A percentile compares a stretch with the other conserved stretches of the same genome.
phyloP scores from a whole-genome alignment of 2,113 vertebrate species.

The Asarcornis scutulata region DNA sequence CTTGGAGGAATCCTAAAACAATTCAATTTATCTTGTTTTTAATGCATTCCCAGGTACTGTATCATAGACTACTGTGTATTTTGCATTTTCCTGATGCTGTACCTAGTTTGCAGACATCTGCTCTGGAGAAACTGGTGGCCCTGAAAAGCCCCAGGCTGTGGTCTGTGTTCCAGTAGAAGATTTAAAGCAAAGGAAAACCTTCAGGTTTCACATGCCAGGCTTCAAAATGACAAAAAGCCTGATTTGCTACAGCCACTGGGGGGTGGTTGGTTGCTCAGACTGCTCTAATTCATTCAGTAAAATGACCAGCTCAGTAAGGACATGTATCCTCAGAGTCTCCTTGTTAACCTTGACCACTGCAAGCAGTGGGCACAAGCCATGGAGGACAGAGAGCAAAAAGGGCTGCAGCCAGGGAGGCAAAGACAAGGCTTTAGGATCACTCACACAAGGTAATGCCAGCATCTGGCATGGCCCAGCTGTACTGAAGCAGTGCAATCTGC shows the following conservation, averaged over 20 bases:
- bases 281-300: not conserved
- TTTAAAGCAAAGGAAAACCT: not conserved
- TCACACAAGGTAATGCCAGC: fast-evolving
- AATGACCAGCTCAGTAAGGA: not conserved
- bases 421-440: fast-evolving
- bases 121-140: not conserved
- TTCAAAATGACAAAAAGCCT: not conserved
- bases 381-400: not conserved
- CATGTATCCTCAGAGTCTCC: not conserved
- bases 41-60: not conserved
- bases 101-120: not conserved
- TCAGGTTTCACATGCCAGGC: not conserved
- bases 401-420: fast-evolving
- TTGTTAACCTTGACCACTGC: not conserved
- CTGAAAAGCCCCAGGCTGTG: not conserved
- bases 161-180: not conserved
- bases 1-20: not conserved
- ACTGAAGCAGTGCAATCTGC: not conserved
- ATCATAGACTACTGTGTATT: fast-evolving
- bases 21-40: not conserved
- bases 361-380: not conserved
- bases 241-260: not conserved
- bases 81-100: not conserved
- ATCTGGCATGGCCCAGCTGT: not conserved
- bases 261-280: not conserved